Conservation (phyloP, 2,888 invertebrate genomes). For the Pachycephus smyrnensis region DNA sequence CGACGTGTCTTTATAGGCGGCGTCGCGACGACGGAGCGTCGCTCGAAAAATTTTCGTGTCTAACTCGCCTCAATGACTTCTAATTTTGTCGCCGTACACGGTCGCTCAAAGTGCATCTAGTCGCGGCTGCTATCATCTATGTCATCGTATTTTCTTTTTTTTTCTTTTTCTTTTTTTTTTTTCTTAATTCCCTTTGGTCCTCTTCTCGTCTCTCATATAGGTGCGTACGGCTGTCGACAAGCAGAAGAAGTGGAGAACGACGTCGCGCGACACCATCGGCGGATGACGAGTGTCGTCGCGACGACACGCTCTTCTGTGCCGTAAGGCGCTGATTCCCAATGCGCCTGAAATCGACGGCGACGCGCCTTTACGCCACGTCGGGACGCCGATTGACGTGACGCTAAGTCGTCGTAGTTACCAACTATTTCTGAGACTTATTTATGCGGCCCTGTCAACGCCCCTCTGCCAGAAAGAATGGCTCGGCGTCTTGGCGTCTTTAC, state of each 20-base stretch:
- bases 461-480: background rate
- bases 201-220: background rate
- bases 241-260: background rate
- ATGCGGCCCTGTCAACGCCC: background rate
- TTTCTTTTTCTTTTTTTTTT: background rate
- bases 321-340: background rate
- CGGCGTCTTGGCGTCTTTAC: background rate
- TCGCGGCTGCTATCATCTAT: background rate
- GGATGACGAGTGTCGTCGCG: conserved; percentile 4
- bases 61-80: background rate
- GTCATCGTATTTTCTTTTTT: background rate
- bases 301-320: background rate
- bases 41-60: background rate
- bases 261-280: background rate
- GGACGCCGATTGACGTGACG: background rate
- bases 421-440: background rate
- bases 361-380: background rate
- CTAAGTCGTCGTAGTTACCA: background rate
- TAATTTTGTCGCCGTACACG: background rate
- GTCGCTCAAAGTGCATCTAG: background rate
- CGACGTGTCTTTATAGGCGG: background rate
- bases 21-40: conserved; percentile 3
- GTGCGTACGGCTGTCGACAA: background rate
- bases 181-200: background rate
- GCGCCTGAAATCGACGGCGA: background rate